Evolutionary conservation across 2,888 invertebrate species (phyloP).

Genomic region (Drosophila vallismaia): DNA sequence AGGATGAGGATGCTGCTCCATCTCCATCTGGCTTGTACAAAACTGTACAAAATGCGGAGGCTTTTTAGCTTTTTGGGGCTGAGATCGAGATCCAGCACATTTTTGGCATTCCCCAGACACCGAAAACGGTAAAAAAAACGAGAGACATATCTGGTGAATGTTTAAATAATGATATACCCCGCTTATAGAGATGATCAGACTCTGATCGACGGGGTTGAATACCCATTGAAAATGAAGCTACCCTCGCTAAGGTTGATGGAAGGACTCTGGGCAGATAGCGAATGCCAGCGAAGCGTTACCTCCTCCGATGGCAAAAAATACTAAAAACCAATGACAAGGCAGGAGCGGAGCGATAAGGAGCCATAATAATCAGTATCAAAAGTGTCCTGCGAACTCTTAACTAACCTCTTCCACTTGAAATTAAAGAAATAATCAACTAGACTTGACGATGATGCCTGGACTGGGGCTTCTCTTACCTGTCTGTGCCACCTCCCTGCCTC

Average conservation of each 20-base stretch:
- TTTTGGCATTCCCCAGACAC: slow-evolving; percentile 71
- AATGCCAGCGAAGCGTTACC: slow-evolving; percentile 46
- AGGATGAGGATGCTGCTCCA: slow-evolving; percentile 16
- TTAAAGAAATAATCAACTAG: slow-evolving; percentile 37
- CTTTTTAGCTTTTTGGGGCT: slow-evolving; percentile 17
- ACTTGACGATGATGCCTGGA: background rate
- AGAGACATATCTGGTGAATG: slow-evolving; percentile 56
- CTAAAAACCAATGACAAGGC: slow-evolving; percentile 23
- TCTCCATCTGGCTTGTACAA: slow-evolving; percentile 35
- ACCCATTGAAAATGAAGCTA: background rate
- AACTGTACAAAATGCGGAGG: slow-evolving; percentile 74
- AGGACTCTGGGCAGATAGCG: slow-evolving; percentile 50
- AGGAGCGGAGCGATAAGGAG: slow-evolving; percentile 26
- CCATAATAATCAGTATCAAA: slow-evolving; percentile 51
- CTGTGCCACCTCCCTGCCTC: slow-evolving; percentile 4
- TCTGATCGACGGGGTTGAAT: slow-evolving; percentile 30
- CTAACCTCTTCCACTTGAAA: no score
- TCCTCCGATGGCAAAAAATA: background rate
- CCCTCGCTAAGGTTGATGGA: slow-evolving; percentile 42
- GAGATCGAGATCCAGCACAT: slow-evolving; percentile 63
- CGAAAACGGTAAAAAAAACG: slow-evolving; percentile 75
- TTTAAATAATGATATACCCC: slow-evolving; percentile 71
- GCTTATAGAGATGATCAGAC: slow-evolving; percentile 71
- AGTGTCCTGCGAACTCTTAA: no score
- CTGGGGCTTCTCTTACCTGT: slow-evolving; percentile 11